phyloP scores from a whole-genome alignment of 2,797 vertebrate species.

The Alca torda region DNA sequence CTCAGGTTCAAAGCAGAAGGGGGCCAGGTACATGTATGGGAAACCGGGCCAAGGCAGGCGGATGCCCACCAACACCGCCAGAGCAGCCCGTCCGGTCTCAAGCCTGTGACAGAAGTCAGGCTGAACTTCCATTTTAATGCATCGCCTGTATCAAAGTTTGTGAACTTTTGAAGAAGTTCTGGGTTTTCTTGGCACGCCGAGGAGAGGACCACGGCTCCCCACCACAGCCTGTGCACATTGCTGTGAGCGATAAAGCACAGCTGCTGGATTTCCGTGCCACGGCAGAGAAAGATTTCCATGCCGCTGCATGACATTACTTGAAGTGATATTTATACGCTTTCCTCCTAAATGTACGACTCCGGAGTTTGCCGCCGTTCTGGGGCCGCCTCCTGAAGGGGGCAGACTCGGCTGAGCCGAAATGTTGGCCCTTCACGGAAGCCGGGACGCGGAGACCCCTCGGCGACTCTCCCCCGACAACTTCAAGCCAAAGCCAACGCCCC shows the following conservation, averaged over 20 bases:
- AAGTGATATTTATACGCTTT: accelerated
- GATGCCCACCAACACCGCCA: accelerated
- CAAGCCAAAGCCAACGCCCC: not conserved
- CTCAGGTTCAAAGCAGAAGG: not conserved
- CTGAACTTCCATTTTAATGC: not conserved
- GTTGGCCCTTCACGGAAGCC: accelerated
- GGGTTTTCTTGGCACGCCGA: not conserved
- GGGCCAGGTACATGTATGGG: accelerated
- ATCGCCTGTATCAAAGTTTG: not conserved
- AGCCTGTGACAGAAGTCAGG: not conserved
- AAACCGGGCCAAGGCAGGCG: accelerated
- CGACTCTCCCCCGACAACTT: not conserved
- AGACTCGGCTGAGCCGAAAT: accelerated
- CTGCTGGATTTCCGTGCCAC: not conserved
- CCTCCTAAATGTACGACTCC: not conserved
- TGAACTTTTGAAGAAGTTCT: not conserved
- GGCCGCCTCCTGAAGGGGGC: not conserved
- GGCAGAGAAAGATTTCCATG: not conserved
- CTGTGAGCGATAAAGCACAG: not conserved
- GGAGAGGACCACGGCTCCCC: not conserved
- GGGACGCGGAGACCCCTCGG: accelerated
- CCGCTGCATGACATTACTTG: not conserved
- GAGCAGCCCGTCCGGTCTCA: accelerated
- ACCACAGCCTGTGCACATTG: accelerated
- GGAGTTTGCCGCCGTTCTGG: not conserved